These are phyloP conservation scores for Dolichoris vasculosae DNA, from an alignment of 1,140 invertebrate species.

Conservation along the genomic window DNA sequence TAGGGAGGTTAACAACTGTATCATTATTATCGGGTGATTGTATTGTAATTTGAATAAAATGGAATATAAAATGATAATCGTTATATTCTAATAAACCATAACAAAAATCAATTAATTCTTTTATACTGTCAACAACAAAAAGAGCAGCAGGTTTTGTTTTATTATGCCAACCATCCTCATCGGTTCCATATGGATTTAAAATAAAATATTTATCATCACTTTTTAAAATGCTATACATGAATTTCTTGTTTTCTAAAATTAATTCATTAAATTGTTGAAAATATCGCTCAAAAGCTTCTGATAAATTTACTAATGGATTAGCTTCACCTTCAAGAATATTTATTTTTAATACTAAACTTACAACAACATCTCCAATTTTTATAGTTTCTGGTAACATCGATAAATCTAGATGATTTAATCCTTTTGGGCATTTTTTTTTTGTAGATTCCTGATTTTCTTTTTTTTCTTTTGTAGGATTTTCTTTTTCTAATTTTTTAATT, in stretches of 20 bases:
- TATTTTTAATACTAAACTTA: slow-evolving; percentile 55
- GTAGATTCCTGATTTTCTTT: slow-evolving; percentile 51
- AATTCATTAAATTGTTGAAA: slow-evolving; percentile 61
- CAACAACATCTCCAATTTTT: slow-evolving; percentile 55
- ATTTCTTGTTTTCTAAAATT: slow-evolving; percentile 65
- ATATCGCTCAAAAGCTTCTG: slow-evolving; percentile 65
- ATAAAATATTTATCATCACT: slow-evolving; percentile 57
- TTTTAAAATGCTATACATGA: slow-evolving; percentile 67
- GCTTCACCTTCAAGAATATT: slow-evolving; percentile 59
- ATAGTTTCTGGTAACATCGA: slow-evolving; percentile 63
- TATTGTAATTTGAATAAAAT: slow-evolving; percentile 61
- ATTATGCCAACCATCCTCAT: slow-evolving; percentile 62
- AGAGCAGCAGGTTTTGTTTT: slow-evolving; percentile 58
- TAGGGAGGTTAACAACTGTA: slow-evolving; percentile 45
- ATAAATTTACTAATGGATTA: slow-evolving; percentile 63
- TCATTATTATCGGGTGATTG: slow-evolving; percentile 50
- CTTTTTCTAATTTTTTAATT: slow-evolving; percentile 43
- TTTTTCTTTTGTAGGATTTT: slow-evolving; percentile 39
- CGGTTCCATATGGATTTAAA: slow-evolving; percentile 69
- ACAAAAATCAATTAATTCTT: slow-evolving; percentile 62
- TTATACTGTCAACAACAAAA: slow-evolving; percentile 58
- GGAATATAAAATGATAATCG: slow-evolving; percentile 60
- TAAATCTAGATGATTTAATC: slow-evolving; percentile 60
- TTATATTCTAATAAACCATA: slow-evolving; percentile 64
- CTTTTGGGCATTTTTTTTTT: background rate